Percentiles rank a stretch among this genome's conserved stretches.
Evolutionary conservation across 2,888 invertebrate genomes (phyloP).

Genomic region (Ectobius pallidus): DNA sequence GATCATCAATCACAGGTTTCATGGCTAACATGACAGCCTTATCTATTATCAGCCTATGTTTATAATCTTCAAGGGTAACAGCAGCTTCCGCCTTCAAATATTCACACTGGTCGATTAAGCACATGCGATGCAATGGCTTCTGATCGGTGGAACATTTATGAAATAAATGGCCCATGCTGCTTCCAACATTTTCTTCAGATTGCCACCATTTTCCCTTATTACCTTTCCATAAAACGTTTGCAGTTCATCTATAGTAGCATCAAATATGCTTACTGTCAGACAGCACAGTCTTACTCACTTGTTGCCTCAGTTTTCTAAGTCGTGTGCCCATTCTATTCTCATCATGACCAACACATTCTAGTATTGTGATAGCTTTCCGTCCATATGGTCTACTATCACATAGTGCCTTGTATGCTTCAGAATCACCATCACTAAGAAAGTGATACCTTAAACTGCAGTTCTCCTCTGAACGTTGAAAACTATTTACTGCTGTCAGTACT

Average conservation of each 20-base stretch:
- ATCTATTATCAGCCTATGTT: not conserved
- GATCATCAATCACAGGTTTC: not conserved
- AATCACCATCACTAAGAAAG: not conserved
- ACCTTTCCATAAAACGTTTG: not conserved
- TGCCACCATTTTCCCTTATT: not conserved
- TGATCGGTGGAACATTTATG: too few relatives aligned
- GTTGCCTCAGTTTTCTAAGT: not conserved
- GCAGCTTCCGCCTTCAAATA: slow-evolving; percentile 12
- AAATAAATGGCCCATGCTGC: not conserved
- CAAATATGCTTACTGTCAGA: not conserved
- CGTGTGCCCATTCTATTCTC: slow-evolving; percentile 1
- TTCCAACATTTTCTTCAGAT: not conserved
- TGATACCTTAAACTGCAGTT: not conserved
- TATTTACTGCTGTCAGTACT: not conserved
- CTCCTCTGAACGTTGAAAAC: not conserved
- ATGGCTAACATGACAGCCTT: not conserved
- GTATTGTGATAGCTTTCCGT: not conserved
- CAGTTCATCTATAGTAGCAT: not conserved
- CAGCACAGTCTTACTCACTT: not conserved
- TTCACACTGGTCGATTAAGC: not conserved
- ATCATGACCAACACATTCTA: not conserved
- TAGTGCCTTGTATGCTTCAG: not conserved
- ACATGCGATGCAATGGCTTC: not conserved
- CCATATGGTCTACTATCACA: slow-evolving; percentile 10
- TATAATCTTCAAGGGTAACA: too few relatives aligned